phyloP scores from a whole-genome alignment of 2,797 vertebrate species.

The Pseudomugil gertrudae region DNA sequence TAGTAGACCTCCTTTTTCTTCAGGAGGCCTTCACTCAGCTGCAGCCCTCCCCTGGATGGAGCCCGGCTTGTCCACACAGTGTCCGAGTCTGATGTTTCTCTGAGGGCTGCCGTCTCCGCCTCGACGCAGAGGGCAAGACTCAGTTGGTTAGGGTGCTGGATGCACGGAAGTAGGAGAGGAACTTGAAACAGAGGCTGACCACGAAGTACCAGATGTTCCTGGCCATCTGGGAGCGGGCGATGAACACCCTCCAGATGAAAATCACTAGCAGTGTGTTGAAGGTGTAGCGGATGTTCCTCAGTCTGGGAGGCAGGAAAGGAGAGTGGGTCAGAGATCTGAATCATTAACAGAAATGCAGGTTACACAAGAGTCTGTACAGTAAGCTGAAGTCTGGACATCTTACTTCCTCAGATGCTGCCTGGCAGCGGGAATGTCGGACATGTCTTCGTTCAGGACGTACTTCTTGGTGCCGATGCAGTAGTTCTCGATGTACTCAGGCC shows the following conservation, averaged over 20 bases:
- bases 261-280: constrained; percentile 91
- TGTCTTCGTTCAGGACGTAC: constrained; percentile 95
- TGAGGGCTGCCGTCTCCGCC: constrained; percentile 30
- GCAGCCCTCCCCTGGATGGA: constrained; percentile 36
- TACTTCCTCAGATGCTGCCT: constrained; percentile 92
- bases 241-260: constrained; percentile 94
- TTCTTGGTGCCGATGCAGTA: constrained; percentile 96
- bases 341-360: neutral
- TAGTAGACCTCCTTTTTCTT: constrained; percentile 53
- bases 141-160: constrained; percentile 84
- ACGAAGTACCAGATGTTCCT: constrained; percentile 97
- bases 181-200: constrained; percentile 96
- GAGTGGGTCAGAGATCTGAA: neutral
- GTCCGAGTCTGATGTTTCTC: constrained; percentile 42
- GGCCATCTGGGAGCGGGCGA: constrained; percentile 94
- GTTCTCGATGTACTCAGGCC: constrained; percentile 95
- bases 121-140: constrained; percentile 52
- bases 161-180: constrained; percentile 93
- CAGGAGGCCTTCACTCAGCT: constrained; percentile 38
- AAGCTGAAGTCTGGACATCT: no score
- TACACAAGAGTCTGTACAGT: no score
- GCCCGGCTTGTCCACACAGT: constrained; percentile 37
- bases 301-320: constrained; percentile 72
- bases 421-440: constrained; percentile 93
- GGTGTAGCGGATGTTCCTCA: constrained; percentile 92